Evolutionary conservation across 2,888 invertebrate genomes (phyloP).

Genomic region (Mantis religiosa): DNA sequence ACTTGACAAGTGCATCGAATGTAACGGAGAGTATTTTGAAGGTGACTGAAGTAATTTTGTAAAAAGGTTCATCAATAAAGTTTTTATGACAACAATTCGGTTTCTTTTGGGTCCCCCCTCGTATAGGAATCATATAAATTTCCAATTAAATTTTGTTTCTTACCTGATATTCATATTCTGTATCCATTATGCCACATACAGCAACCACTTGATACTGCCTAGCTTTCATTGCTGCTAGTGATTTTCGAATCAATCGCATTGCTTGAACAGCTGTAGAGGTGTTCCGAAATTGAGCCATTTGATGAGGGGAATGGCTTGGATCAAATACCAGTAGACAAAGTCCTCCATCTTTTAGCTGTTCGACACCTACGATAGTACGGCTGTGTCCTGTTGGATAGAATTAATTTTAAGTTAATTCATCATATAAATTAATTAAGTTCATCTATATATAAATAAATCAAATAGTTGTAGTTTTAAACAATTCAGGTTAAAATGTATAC

Average conservation of each 20-base stretch:
- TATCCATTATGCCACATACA: slow-evolving; percentile 67
- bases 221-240: slow-evolving; percentile 72
- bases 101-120: too few species aligned
- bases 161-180: slow-evolving; percentile 72
- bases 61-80: too few species aligned
- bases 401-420: not conserved
- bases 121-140: not conserved
- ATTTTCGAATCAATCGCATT: slow-evolving; percentile 66
- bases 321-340: slow-evolving; percentile 72
- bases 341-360: slow-evolving; percentile 63
- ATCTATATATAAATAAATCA: not conserved
- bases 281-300: slow-evolving; percentile 64
- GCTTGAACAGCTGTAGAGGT: slow-evolving; percentile 56
- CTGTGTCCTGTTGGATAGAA: slow-evolving; percentile 65
- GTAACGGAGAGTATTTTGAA: too few species aligned
- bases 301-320: slow-evolving; percentile 77
- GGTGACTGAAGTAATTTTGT: too few species aligned
- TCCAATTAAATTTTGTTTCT: slow-evolving; percentile 16
- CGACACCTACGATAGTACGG: slow-evolving; percentile 83
- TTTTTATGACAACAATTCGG: too few species aligned
- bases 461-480: not conserved
- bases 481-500: not conserved
- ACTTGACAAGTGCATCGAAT: too few species aligned
- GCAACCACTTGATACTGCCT: slow-evolving; percentile 84
- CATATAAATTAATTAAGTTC: too few species aligned